Evolutionary conservation across 2,113 vertebrate species (phyloP).

Genomic region (Dasypus novemcinctus): DNA sequence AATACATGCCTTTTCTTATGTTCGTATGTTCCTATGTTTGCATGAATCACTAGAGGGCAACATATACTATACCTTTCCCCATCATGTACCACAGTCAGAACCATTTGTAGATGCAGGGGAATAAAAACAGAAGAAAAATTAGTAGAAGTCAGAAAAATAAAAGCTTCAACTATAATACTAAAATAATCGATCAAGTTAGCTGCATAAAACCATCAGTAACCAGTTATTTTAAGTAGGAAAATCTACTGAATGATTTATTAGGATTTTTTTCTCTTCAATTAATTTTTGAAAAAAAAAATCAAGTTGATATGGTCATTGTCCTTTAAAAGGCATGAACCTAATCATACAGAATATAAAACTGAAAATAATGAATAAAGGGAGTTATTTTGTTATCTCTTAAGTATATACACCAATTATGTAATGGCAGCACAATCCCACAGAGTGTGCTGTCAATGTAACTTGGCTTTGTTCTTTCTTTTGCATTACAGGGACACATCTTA

Average conservation of each 20-base stretch:
- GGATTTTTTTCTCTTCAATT: neutral
- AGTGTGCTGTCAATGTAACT: fast-evolving
- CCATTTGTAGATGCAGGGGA: neutral
- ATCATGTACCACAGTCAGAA: neutral
- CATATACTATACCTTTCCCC: constrained; percentile 58
- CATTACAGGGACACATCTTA: neutral
- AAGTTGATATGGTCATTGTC: neutral
- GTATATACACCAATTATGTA: fast-evolving
- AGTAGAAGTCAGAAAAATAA: neutral
- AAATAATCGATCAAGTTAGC: neutral
- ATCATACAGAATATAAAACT: neutral
- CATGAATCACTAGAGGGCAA: constrained; percentile 74
- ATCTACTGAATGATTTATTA: neutral
- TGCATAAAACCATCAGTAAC: neutral
- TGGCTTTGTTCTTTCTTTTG: neutral
- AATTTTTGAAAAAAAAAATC: neutral
- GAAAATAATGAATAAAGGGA: neutral
- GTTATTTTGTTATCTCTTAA: neutral
- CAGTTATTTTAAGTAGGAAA: neutral
- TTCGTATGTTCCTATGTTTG: neutral
- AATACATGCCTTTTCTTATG: neutral
- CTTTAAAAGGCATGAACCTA: neutral
- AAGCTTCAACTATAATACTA: neutral
- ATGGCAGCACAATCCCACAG: fast-evolving
- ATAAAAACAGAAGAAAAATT: neutral